These are phyloP conservation scores for Neolamprologus falcicula DNA, from an alignment of 2,113 vertebrate species.

Conservation along the genomic window DNA sequence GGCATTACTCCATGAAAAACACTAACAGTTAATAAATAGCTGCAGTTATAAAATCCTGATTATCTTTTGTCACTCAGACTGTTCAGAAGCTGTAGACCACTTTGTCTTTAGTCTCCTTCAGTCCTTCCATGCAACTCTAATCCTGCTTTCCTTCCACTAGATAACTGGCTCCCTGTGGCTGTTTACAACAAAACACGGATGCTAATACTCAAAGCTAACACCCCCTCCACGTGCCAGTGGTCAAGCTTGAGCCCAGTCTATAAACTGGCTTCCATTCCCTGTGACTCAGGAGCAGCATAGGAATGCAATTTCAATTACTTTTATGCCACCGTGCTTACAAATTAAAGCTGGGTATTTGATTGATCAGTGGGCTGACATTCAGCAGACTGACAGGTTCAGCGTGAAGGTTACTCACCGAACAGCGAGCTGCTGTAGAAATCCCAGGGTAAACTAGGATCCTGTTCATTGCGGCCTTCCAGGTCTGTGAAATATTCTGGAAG, in stretches of 20 bases:
- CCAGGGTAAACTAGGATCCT: constrained; percentile 84
- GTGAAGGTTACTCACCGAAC: constrained; percentile 77
- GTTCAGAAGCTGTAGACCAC: not conserved
- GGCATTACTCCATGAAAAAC: not conserved
- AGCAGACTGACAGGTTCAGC: not conserved
- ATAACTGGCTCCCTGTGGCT: not conserved
- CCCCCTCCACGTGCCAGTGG: not conserved
- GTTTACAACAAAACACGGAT: not conserved
- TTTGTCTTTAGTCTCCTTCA: not conserved
- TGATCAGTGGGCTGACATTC: not conserved
- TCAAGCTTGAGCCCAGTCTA: not conserved
- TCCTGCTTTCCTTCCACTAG: not conserved
- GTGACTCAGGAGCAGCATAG: not conserved
- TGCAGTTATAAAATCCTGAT: not conserved
- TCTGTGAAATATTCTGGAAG: constrained; percentile 88
- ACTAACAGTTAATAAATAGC: not conserved
- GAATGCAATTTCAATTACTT: not conserved
- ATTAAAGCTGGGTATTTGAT: not conserved
- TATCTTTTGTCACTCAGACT: not conserved
- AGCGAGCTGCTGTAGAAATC: constrained; percentile 95
- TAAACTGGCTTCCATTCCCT: not conserved
- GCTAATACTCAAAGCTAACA: not conserved
- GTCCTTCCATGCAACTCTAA: not conserved
- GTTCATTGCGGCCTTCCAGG: constrained; percentile 83
- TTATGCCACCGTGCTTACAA: not conserved